Conservation (phyloP, 2,888 invertebrate genomes). For the Cantharis flavilabris region DNA sequence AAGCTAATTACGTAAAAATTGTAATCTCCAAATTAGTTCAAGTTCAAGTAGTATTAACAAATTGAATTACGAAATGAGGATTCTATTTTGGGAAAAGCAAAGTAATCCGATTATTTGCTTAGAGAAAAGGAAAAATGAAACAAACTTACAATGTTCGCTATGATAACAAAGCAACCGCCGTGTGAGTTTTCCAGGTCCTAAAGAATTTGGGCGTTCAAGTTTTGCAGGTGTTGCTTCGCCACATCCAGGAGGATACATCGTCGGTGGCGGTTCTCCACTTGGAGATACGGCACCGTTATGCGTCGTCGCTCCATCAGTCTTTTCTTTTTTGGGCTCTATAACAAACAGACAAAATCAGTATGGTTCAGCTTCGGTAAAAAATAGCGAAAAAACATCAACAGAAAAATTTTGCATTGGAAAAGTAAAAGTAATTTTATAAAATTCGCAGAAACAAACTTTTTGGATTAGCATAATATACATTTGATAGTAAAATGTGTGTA, state of each 20-base stretch:
- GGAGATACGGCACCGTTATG: constrained; percentile 68
- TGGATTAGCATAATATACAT: neutral
- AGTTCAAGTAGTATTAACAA: neutral
- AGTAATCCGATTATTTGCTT: no score
- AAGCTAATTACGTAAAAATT: no score
- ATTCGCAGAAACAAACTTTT: neutral
- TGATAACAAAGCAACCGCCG: constrained; percentile 81
- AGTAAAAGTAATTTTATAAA: neutral
- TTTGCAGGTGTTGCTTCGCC: constrained; percentile 51
- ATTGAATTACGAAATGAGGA: no score
- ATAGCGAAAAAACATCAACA: neutral
- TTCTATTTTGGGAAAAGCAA: no score
- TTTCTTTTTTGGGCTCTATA: constrained; percentile 92
- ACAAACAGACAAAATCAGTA: constrained; percentile 48
- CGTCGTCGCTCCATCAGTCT: constrained; percentile 69
- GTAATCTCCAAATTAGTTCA: neutral
- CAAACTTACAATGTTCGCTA: constrained; percentile 71
- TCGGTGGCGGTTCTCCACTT: constrained; percentile 57
- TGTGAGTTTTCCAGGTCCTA: constrained; percentile 76
- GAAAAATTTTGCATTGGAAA: neutral
- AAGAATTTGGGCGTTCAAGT: constrained; percentile 80
- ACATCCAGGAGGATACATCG: constrained; percentile 45
- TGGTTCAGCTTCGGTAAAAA: neutral
- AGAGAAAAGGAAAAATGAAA: neutral
- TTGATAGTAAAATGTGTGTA: neutral